Conservation (phyloP, 2,113 vertebrate species). For the Cinclus cinclus region DNA sequence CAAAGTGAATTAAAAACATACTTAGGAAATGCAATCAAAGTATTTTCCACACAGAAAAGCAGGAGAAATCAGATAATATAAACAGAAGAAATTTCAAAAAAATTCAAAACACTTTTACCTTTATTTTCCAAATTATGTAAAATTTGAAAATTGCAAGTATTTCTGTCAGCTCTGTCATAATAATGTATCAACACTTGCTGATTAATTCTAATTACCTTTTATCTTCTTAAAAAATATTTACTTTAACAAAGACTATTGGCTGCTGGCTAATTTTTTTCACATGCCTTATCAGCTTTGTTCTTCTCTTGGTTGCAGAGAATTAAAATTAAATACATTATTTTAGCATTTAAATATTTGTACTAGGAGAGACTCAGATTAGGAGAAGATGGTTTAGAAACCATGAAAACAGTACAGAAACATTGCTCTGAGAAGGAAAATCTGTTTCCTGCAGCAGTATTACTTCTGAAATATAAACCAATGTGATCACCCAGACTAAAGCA, state of each 20-base stretch:
- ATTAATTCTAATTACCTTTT: slow-evolving; percentile 2
- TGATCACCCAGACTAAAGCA: background rate
- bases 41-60: background rate
- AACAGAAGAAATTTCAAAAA: background rate
- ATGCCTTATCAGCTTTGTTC: background rate
- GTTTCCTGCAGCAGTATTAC: background rate
- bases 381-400: background rate
- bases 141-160: background rate
- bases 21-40: background rate
- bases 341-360: background rate
- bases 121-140: background rate
- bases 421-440: background rate
- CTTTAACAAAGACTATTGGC: background rate
- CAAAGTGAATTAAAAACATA: background rate
- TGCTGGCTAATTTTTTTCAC: background rate
- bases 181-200: background rate
- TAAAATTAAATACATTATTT: background rate
- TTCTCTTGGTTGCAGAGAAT: background rate
- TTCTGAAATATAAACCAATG: background rate
- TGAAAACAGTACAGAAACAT: background rate
- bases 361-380: background rate
- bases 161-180: background rate
- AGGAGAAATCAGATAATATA: background rate
- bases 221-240: background rate
- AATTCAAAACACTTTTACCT: background rate